Base-by-base conservation (phyloP, 2,113 vertebrate species). In the Protomyctophum bolini region DNA sequence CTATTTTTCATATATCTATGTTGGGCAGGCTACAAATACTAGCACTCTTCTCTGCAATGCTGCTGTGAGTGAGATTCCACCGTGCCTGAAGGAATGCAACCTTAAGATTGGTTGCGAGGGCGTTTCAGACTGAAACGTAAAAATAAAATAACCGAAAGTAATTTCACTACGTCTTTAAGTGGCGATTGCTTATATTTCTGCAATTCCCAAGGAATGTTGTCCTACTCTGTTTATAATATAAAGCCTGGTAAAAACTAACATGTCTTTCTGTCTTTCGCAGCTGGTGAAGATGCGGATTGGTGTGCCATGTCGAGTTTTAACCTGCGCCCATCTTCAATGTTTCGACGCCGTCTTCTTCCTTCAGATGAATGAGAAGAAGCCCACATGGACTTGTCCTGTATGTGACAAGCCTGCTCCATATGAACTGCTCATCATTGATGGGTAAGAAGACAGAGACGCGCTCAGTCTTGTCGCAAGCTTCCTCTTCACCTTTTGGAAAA, bases 311-410 rank as follows among this genome's bases (percentile, higher is more conserved):
- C 95, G 98, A 49, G 97, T 97, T 0, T 92, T 98, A 88, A 97
- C 96, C 60, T 99, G 97, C 0, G 96, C 97, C 0, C 98, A 99
- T 73, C 93, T 99, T 73, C 98, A 99, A 92, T 99, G 98, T 92
- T 99, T 99, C 84, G 98, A 99, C 7, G 98, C 97, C 0, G 97
- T 98, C 79, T 98, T 99, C 92, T 99, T 98, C 89, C 94, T 99
- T 84, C 97, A 99, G 92, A 99, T 99, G 98, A 99, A 99, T 0
- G 98, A 99, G 87, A 99, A 99, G 88, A 99, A 99, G 73, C 97
- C 98, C 76, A 99, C 98, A 0, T 99, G 98, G 98, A 96, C 95
- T 87, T 99, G 98, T 66, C 98, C 98, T 0, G 98, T 99, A 68
- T 99, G 98, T 8, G 98, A 99, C 88, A 99, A 98, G 81, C 96